Percentiles rank a stretch among this genome's conserved stretches.
These are phyloP conservation scores for Aethes cnicana DNA, from an alignment of 2,888 invertebrate species.

Conservation along the genomic window DNA sequence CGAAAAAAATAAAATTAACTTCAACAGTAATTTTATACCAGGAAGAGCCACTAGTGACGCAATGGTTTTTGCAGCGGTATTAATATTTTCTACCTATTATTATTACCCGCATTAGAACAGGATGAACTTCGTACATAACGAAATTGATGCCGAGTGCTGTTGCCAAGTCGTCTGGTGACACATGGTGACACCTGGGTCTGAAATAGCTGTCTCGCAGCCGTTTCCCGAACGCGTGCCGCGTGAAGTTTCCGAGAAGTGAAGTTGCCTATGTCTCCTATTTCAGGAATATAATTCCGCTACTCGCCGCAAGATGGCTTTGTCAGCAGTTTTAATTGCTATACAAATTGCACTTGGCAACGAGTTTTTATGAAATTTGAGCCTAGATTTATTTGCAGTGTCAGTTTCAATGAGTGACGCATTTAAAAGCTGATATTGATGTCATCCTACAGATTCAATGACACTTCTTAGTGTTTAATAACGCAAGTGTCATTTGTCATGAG, in stretches of 20 bases:
- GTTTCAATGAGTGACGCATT: too few species aligned
- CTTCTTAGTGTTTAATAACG: too few species aligned
- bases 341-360: slow-evolving; percentile 5
- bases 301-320: slow-evolving; percentile 64
- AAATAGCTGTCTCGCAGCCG: slow-evolving; percentile 58
- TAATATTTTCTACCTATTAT: slow-evolving; percentile 35
- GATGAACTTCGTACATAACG: slow-evolving; percentile 69
- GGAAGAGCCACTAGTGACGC: slow-evolving; percentile 16
- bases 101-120: slow-evolving; percentile 47
- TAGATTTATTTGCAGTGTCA: too few species aligned
- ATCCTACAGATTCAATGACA: too few species aligned
- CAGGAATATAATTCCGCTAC: slow-evolving; percentile 50
- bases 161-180: slow-evolving; percentile 76
- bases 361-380: too few species aligned
- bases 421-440: too few species aligned
- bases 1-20: too few species aligned
- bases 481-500: too few species aligned
- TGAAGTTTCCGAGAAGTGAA: slow-evolving; percentile 25
- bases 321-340: not conserved
- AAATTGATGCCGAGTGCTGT: slow-evolving; percentile 53
- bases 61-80: slow-evolving; percentile 14
- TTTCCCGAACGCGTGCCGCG: slow-evolving; percentile 41
- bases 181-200: slow-evolving; percentile 61
- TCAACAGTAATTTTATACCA: slow-evolving; percentile 1
- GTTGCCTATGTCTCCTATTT: slow-evolving; percentile 21